Percentiles rank a stretch among this genome's conserved stretches.
These are phyloP conservation scores for Melanotaenia trifasciata DNA, from an alignment of 2,797 vertebrate species.

Conservation along the genomic window DNA sequence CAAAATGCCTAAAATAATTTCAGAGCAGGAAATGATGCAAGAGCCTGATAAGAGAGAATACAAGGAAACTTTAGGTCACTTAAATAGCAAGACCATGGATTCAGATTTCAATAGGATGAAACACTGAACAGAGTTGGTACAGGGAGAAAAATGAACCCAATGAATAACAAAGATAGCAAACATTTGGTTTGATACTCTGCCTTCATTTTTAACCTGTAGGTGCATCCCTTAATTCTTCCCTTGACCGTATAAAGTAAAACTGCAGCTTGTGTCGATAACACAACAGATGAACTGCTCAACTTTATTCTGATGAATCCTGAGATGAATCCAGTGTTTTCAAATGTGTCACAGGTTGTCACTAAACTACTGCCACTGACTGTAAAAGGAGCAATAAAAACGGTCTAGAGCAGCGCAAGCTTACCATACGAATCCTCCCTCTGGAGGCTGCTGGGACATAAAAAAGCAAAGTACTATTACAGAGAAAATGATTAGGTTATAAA, in stretches of 20 bases:
- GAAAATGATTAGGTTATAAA: slow-evolving; percentile 14
- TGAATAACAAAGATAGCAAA: background rate
- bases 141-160: slow-evolving; percentile 1
- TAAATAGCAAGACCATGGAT: slow-evolving; percentile 9
- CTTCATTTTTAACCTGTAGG: background rate
- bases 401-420: slow-evolving; percentile 62
- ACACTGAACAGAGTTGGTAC: background rate
- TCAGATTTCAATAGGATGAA: slow-evolving; percentile 16
- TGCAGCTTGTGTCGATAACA: slow-evolving; percentile 5
- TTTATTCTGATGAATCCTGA: slow-evolving; percentile 1
- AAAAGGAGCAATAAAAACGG: slow-evolving; percentile 26
- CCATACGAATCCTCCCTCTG: slow-evolving; percentile 63
- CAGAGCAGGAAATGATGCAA: slow-evolving; percentile 41
- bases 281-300: slow-evolving; percentile 1
- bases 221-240: background rate
- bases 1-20: background rate
- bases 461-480: slow-evolving; percentile 54
- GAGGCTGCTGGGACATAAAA: slow-evolving; percentile 69
- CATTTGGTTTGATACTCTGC: slow-evolving; percentile 1
- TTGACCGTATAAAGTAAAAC: background rate
- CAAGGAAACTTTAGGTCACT: slow-evolving; percentile 20
- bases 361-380: slow-evolving; percentile 23
- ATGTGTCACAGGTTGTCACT: slow-evolving; percentile 3
- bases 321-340: slow-evolving; percentile 18
- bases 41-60: slow-evolving; percentile 22